These are phyloP conservation scores for Ictidomys tridecemlineatus DNA, from an alignment of 2,113 vertebrate species.

Conservation along the genomic window DNA sequence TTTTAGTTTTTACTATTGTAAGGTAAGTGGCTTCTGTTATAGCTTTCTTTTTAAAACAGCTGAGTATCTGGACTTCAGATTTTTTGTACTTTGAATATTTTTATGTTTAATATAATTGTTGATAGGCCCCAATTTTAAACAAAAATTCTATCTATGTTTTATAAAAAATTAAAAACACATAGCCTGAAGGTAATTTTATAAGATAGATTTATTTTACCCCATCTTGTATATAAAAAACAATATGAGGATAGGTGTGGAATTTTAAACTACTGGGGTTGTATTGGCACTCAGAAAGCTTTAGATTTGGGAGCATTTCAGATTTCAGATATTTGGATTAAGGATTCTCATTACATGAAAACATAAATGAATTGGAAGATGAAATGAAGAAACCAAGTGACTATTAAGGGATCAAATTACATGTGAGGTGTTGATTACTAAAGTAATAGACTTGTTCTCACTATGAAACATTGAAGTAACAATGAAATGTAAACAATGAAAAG, in stretches of 20 bases:
- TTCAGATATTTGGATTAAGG: background rate
- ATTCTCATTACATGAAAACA: background rate
- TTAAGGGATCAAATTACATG: background rate
- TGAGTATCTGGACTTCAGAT: background rate
- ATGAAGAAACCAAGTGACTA: background rate
- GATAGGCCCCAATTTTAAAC: background rate
- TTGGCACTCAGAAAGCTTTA: background rate
- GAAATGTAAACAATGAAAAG: background rate
- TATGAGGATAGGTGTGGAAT: background rate
- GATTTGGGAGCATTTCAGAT: background rate
- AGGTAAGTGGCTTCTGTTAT: background rate
- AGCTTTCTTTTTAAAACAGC: background rate
- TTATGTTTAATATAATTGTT: background rate
- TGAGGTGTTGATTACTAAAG: background rate
- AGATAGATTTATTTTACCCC: background rate
- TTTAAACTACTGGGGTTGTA: background rate
- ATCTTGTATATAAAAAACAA: background rate
- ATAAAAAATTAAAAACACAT: background rate
- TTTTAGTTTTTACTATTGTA: background rate
- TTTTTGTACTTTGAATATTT: background rate
- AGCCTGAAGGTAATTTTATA: background rate
- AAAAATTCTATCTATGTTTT: rapidly evolving
- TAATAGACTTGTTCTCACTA: background rate
- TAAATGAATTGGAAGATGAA: background rate
- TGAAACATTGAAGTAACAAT: background rate